phyloP scores from a whole-genome alignment of 2,113 vertebrate genomes.

The Stomatorhinus ivindoensis region DNA sequence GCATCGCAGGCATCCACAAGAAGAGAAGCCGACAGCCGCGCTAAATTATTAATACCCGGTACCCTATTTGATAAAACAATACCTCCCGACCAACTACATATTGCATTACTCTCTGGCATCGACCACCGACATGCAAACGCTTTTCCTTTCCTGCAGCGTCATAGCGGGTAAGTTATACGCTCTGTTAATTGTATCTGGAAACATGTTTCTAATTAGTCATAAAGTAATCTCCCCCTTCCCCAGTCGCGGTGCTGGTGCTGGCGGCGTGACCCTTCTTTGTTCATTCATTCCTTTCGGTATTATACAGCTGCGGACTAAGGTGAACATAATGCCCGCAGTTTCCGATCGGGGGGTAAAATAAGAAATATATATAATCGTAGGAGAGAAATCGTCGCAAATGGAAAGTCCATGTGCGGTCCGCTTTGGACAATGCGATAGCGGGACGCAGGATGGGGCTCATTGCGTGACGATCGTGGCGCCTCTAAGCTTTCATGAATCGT shows the following conservation, averaged over 20 bases:
- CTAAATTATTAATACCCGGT: not conserved
- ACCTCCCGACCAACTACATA: not conserved
- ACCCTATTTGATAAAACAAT: not conserved
- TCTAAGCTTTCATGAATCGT: not conserved
- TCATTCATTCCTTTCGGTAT: not conserved
- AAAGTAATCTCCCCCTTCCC: constrained; percentile 1
- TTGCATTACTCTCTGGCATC: not conserved
- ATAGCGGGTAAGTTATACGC: constrained; percentile 19
- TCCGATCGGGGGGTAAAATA: not conserved
- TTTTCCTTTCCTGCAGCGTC: constrained; percentile 3
- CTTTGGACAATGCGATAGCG: not conserved
- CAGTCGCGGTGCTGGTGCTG: not conserved
- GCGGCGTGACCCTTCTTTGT: not conserved
- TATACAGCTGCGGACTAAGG: not conserved
- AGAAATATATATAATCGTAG: not conserved
- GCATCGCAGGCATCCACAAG: not conserved
- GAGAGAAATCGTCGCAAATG: not conserved
- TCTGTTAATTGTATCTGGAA: not conserved
- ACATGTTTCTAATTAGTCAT: not conserved
- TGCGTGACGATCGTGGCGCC: not conserved
- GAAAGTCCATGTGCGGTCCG: not conserved
- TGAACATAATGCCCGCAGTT: not conserved
- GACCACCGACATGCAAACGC: constrained; percentile 8
- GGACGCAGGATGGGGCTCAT: not conserved
- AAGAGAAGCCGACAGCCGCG: not conserved